Evolutionary conservation across 2,113 vertebrate genomes (phyloP).

Genomic region (Nyctibius bracteatus): DNA sequence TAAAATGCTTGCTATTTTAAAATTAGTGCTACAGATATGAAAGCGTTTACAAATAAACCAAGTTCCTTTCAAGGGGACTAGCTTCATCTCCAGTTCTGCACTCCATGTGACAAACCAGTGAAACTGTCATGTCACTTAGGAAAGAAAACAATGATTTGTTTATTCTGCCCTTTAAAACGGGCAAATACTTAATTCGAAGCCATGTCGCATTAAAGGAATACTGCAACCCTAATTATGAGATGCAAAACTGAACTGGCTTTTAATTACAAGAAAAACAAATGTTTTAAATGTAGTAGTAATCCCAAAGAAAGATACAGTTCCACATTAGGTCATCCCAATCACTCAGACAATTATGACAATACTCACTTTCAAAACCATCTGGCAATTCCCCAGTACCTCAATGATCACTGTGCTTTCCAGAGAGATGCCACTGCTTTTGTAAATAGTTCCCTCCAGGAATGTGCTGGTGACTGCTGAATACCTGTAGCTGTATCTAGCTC

Average conservation of each 20-base stretch:
- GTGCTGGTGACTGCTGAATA: conserved; percentile 76
- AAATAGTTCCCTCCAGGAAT: conserved; percentile 62
- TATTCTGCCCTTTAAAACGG: background rate
- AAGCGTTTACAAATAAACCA: background rate
- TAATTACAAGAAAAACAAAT: background rate
- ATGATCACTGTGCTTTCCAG: conserved; percentile 80
- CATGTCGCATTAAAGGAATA: background rate
- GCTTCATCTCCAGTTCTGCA: background rate
- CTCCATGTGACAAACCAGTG: background rate
- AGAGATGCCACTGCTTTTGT: conserved; percentile 72
- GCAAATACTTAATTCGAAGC: background rate
- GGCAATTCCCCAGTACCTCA: conserved; percentile 77
- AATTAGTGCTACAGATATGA: background rate
- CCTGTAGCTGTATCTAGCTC: conserved; percentile 76
- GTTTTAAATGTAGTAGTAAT: background rate
- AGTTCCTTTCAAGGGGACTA: background rate
- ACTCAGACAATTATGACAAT: background rate
- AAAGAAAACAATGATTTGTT: background rate
- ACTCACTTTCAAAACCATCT: conserved; percentile 79
- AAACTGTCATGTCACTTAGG: background rate
- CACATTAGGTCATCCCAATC: background rate
- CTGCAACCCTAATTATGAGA: background rate
- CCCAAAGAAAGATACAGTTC: background rate
- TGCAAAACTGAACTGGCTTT: background rate
- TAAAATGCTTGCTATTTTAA: background rate